Evolutionary conservation across 2,113 vertebrate species (phyloP).

Genomic region (Phrynosoma blainvillii): DNA sequence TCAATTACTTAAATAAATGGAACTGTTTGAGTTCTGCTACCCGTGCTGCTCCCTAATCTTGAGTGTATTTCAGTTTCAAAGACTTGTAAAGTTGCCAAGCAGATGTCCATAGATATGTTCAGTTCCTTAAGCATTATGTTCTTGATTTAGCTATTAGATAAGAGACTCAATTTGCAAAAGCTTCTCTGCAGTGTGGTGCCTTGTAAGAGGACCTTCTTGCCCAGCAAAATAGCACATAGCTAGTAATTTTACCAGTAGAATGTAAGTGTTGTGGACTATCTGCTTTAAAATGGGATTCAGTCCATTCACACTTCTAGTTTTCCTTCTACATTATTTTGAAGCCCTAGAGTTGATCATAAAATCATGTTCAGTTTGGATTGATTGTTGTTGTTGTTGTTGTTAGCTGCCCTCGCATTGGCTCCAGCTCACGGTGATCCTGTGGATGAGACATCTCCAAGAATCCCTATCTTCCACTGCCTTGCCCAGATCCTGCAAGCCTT

Average conservation of each 20-base stretch:
- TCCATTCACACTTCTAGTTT: not conserved
- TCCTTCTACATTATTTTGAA: not conserved
- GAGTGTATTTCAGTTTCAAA: not conserved
- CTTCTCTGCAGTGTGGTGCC: conserved; percentile 7
- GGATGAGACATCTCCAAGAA: too few species aligned
- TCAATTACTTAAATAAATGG: not conserved
- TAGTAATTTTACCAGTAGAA: conserved; percentile 5
- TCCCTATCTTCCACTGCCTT: too few species aligned
- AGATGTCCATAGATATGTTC: not conserved
- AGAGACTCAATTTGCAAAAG: conserved; percentile 4
- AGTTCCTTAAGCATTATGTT: conserved; percentile 11
- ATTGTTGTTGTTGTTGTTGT: too few species aligned
- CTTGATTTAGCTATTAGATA: conserved; percentile 4
- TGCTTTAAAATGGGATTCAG: conserved; percentile 2
- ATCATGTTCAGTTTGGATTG: conserved; percentile 2
- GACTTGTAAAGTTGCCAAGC: not conserved
- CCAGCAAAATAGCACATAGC: not conserved
- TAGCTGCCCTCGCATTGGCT: too few species aligned
- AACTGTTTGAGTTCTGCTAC: not conserved
- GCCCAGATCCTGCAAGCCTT: too few species aligned
- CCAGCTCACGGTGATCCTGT: too few species aligned
- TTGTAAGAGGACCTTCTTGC: not conserved
- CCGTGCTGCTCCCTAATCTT: not conserved
- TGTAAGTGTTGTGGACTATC: not conserved
- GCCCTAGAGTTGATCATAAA: not conserved